Evolutionary conservation across 2,888 invertebrate species (phyloP), one percentile per base, ranked within the genome.

Genomic region (Sympetrum striolatum): DNA sequence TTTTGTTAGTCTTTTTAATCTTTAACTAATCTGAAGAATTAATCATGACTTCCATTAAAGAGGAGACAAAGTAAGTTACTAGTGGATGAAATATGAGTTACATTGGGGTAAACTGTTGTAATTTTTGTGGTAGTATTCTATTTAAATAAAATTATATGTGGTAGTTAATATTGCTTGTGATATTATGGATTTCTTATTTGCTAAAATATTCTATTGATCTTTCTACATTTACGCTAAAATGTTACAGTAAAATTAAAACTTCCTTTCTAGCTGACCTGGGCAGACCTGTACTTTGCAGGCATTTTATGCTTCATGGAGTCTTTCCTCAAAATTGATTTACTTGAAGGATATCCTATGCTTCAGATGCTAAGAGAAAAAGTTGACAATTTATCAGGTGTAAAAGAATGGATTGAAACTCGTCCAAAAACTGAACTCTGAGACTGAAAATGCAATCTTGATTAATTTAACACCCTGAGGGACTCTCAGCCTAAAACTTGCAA

Each of bases 381-480:
- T 25, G 91, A 92, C 2, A 91, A 91, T 18, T 91, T 92, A 25
- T 93, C 93, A 1, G 91, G 92, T 37, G 93, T 93, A 91, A 93
- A 93, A 91, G 91, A 92, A 80, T 93, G 93, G 93, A 92, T 93
- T 80, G 92, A 92, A 15, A 92, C 92, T 31, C 92, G 93, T n/a
- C 93, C 93, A 58, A 92, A 92, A 73, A 93, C 93, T 22, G 92
- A 92, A 64, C 92, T 92, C 53, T 53, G 53, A 53, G 18, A 1
- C 53, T 3, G 53, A 18, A 15, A 53, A 53, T 8, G 12, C 6
- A 5, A 39, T 6, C 6, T 39, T 39, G 6, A 39, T 6, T 39
- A 44, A 53, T 18, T 53, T 53, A 53, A 53, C 53, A 53, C 18
- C 44, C 44, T 44, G 10, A 44, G 44, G 44, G 10, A 10, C 10